Conservation (phyloP, 2,888 invertebrate genomes). For the Sarcophaga caerulescens region DNA sequence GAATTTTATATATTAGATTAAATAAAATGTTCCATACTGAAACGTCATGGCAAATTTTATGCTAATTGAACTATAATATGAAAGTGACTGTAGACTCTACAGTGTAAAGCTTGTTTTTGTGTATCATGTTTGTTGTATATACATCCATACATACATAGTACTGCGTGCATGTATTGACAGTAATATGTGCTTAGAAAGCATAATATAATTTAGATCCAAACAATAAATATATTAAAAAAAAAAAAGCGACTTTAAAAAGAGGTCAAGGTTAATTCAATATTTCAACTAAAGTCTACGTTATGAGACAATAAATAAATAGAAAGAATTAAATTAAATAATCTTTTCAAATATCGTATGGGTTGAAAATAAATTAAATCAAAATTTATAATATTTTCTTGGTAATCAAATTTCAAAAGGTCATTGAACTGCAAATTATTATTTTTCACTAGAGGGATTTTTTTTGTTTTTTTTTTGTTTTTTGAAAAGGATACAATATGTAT, state of each 20-base stretch:
- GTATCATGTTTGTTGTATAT: not conserved
- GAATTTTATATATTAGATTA: too few species aligned
- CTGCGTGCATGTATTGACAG: not conserved
- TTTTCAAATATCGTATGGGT: not conserved
- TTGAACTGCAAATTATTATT: too few species aligned
- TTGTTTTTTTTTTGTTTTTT: constrained; percentile 51
- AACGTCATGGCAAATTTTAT: not conserved
- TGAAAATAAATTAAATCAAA: too few species aligned
- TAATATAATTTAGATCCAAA: constrained; percentile 30
- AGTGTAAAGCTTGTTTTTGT: constrained; percentile 1
- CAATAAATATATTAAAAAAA: constrained; percentile 20
- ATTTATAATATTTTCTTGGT: too few species aligned
- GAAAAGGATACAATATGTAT: constrained; percentile 99
- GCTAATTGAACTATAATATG: not conserved
- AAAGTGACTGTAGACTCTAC: not conserved
- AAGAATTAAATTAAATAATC: constrained; percentile 21
- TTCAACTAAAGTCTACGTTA: constrained; percentile 23
- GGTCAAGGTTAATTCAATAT: constrained; percentile 72
- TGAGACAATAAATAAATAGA: not conserved
- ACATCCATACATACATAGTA: too few species aligned
- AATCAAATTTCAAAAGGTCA: too few species aligned
- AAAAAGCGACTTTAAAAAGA: constrained; percentile 33
- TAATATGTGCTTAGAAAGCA: constrained; percentile 46
- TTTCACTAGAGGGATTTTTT: not conserved
- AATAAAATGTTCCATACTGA: not conserved